Evolutionary conservation across 2,888 invertebrate genomes (phyloP).

Genomic region (Ormia ochracea): DNA sequence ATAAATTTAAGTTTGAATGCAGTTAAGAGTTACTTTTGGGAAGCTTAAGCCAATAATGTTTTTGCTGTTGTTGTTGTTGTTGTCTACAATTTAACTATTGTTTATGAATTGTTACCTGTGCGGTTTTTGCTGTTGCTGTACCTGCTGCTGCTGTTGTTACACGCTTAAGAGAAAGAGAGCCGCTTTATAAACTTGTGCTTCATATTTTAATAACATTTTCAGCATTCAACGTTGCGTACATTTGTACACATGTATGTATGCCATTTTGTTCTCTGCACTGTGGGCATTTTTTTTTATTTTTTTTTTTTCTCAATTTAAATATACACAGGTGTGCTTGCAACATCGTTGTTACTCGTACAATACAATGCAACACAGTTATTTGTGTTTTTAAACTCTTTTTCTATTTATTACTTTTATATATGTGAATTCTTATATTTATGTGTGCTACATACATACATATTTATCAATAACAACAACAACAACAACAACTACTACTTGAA

Average conservation of each 20-base stretch:
- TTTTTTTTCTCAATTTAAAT: conserved; percentile 32
- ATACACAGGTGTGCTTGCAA: conserved; percentile 59
- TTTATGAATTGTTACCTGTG: conserved; percentile 27
- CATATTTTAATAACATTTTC: conserved; percentile 2
- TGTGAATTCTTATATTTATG: conserved; percentile 16
- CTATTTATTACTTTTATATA: conserved; percentile 7
- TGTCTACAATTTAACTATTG: neutral
- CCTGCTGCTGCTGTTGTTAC: neutral
- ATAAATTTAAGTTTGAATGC: conserved; percentile 3
- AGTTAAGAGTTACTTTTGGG: conserved; percentile 11
- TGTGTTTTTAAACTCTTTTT: conserved; percentile 28
- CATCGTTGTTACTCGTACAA: neutral
- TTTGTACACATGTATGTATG: too few species aligned
- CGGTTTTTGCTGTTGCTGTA: conserved; percentile 7
- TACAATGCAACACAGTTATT: conserved; percentile 42
- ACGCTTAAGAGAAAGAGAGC: conserved; percentile 19
- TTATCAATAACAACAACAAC: conserved; percentile 34
- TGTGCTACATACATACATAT: conserved; percentile 9
- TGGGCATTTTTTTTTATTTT: conserved; percentile 11
- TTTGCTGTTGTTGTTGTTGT: neutral
- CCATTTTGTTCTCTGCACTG: conserved; percentile 22
- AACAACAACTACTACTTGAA: conserved; percentile 13
- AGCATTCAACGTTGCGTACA: neutral
- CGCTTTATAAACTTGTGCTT: conserved; percentile 41
- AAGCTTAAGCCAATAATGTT: conserved; percentile 30